Base-by-base conservation (phyloP, 2,888 invertebrate genomes). In the Drosophila flavopinicola region DNA sequence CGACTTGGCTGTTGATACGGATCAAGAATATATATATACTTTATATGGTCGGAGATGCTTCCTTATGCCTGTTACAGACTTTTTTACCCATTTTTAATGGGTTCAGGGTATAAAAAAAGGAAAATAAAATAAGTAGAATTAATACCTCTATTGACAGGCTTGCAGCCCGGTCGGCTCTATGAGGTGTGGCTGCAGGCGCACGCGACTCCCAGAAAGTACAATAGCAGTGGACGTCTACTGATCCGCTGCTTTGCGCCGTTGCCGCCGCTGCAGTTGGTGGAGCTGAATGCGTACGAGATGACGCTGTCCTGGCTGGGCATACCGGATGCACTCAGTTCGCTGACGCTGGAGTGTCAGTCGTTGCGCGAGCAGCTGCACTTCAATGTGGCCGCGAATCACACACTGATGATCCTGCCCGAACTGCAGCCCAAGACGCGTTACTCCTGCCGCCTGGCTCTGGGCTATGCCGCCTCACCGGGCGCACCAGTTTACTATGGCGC, bases 341-440 rank as follows among this genome's bases (percentile, higher is more conserved):
- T 85, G 3, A 59, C 75, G 2, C 63, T 90, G 6, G 84, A 87
- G 3, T 90, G 90, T 15, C 76, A 70, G 0, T 75, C 86, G 0
- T 29, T 70, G 25, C 39, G 30, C 6, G 67, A 78, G 1, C 83
- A 83, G 71, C 88, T 72, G 56, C 88, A 75, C 71, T 91, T 69
- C 38, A 90, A 66, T 85, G 86, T 88, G 17, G 74, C 71, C 0
- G 58, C 53, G 1, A 78, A 87, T 53, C 49, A 68, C 2, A 61
- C 77, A 0, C 39, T 66, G 3, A 80, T 83, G 6, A 25, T 75
- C 1, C 56, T 91, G 11, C 54, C 71, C 0, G 75, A 93, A 13
- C 91, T 98, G 41, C 92, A 93, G 54, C 96, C 98, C 0, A 94
- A 95, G 83, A 95, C 95, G 0, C 93, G 93, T 58, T 98, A 98